Percentiles rank a stretch among this genome's conserved stretches.
These are phyloP conservation scores for Leptinotarsa texana DNA, from an alignment of 1,140 invertebrate species.

Conservation along the genomic window DNA sequence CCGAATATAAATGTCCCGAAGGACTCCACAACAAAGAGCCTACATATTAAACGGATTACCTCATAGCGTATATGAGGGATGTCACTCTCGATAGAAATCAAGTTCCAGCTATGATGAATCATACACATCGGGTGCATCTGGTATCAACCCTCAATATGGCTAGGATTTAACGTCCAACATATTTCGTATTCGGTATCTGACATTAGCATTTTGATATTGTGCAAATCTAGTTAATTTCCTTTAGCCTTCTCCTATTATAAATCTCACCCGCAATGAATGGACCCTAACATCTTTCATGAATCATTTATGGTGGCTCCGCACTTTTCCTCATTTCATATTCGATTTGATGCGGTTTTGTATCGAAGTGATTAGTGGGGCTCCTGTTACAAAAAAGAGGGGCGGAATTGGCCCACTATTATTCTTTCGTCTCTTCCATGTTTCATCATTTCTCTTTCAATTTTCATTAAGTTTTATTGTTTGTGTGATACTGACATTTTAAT, in stretches of 20 bases:
- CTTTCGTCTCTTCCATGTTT: too few species aligned
- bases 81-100: neutral
- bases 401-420: neutral
- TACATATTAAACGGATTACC: conserved; percentile 3
- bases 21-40: conserved; percentile 1
- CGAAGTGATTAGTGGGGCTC: neutral
- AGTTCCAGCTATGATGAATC: conserved; percentile 11
- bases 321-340: conserved; percentile 5
- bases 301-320: conserved; percentile 7
- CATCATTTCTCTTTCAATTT: too few species aligned
- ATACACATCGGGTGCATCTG: conserved; percentile 14
- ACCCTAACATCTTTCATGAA: conserved; percentile 15
- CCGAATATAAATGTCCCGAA: neutral
- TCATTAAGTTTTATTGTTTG: too few species aligned
- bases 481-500: too few species aligned
- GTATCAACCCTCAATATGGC: conserved; percentile 7
- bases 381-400: neutral
- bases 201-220: conserved; percentile 21
- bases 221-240: conserved; percentile 18
- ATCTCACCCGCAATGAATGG: conserved; percentile 11
- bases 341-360: conserved; percentile 5
- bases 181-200: conserved; percentile 4
- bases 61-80: neutral
- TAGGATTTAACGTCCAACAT: conserved; percentile 3
- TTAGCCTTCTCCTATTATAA: conserved; percentile 10